A percentile compares a stretch with the other conserved stretches of the same genome.
phyloP scores from a whole-genome alignment of 53 echinoderm and acorn worm genomes.

The Hippasteria phrygiana region DNA sequence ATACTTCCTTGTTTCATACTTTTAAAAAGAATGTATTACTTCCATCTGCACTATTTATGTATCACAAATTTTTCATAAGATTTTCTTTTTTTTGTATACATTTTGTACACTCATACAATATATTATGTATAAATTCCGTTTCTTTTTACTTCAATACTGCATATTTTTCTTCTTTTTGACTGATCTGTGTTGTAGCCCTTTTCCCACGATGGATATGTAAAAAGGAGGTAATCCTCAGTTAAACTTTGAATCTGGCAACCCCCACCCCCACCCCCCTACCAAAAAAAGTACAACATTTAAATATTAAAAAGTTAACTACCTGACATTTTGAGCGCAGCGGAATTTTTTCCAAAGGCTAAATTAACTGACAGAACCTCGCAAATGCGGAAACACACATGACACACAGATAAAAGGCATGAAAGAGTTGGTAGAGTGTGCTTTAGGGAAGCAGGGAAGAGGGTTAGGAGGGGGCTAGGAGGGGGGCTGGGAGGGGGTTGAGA shows the following conservation, averaged over 20 bases:
- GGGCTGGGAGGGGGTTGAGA: too few relatives aligned
- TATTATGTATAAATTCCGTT: neutral
- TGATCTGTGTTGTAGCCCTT: constrained; percentile 5
- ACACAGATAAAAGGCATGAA: too few relatives aligned
- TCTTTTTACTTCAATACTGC: neutral
- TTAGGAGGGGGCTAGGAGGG: too few relatives aligned
- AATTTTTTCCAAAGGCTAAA: too few relatives aligned
- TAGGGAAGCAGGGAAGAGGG: too few relatives aligned
- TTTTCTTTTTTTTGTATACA: neutral
- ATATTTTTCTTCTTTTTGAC: neutral
- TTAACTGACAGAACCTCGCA: too few relatives aligned
- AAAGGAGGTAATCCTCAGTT: neutral
- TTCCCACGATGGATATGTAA: neutral
- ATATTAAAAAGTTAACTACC: too few relatives aligned
- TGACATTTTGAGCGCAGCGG: too few relatives aligned
- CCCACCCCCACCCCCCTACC: too few relatives aligned
- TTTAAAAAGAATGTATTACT: neutral
- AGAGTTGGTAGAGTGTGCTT: too few relatives aligned
- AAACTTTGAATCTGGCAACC: neutral
- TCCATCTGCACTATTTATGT: neutral
- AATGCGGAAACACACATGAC: too few relatives aligned
- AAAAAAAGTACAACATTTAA: too few relatives aligned
- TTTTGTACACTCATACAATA: neutral
- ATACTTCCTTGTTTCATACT: neutral
- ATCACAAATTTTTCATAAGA: neutral